phyloP scores from a whole-genome alignment of 2,113 vertebrate species.

The Platysternon megacephalum region DNA sequence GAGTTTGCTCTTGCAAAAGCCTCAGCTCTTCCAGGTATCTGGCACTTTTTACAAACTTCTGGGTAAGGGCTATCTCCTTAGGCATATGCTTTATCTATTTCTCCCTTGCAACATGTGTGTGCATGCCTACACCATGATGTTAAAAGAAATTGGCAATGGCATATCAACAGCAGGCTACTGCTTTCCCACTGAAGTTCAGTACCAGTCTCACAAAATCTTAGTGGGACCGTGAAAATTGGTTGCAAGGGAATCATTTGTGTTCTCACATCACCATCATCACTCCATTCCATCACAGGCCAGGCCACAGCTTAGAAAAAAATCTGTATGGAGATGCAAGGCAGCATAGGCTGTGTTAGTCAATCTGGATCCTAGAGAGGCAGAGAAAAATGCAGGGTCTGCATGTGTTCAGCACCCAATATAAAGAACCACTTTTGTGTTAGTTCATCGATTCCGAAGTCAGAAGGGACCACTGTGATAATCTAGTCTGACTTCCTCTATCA shows the following conservation, averaged over 20 bases:
- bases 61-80: background rate
- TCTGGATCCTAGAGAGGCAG: background rate
- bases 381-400: background rate
- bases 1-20: background rate
- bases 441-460: background rate
- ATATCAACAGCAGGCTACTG: background rate
- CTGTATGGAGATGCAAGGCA: background rate
- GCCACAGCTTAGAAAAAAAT: background rate
- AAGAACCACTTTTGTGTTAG: background rate
- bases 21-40: background rate
- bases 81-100: background rate
- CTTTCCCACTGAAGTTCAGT: background rate
- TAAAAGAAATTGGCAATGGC: background rate
- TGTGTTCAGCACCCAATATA: background rate
- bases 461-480: background rate
- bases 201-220: background rate
- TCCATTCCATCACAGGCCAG: background rate
- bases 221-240: background rate
- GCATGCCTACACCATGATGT: background rate
- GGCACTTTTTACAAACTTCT: background rate
- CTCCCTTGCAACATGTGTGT: background rate
- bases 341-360: background rate
- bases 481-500: background rate
- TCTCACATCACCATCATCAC: background rate
- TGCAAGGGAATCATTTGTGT: background rate